Evolutionary conservation across 2,113 vertebrate species (phyloP).

Genomic region (Hymenochirus boettgeri): DNA sequence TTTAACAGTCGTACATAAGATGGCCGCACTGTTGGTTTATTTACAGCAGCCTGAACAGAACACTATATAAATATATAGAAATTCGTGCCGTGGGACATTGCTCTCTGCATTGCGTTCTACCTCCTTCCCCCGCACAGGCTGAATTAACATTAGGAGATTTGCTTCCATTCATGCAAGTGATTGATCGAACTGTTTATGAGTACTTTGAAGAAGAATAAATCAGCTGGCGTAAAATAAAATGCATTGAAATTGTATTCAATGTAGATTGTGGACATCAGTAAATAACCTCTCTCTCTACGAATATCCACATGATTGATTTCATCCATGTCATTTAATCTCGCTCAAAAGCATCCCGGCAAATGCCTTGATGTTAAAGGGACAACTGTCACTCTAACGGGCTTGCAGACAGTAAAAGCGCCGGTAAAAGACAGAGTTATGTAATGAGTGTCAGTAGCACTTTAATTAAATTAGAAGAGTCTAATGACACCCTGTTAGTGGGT

Average conservation of each 20-base stretch:
- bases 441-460: no score
- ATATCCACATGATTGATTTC: constrained; percentile 9
- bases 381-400: not conserved
- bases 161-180: constrained; percentile 22
- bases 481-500: no score
- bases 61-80: no score
- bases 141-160: constrained; percentile 21
- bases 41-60: no score
- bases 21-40: no score
- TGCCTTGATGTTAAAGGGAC: constrained; percentile 12
- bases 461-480: no score
- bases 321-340: constrained; percentile 28
- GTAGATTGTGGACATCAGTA: constrained; percentile 33
- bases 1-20: no score
- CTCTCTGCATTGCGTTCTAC: not conserved
- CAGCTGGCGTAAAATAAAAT: constrained; percentile 37
- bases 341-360: constrained; percentile 18
- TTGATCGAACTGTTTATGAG: constrained; percentile 33
- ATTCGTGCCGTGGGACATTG: not conserved
- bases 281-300: constrained; percentile 17
- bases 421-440: no score
- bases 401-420: no score
- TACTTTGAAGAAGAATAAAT: constrained; percentile 34
- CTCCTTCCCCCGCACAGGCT: not conserved
- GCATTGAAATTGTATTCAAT: constrained; percentile 38